Base-by-base conservation (phyloP, 2,113 vertebrate species). In the Gobio gobio region DNA sequence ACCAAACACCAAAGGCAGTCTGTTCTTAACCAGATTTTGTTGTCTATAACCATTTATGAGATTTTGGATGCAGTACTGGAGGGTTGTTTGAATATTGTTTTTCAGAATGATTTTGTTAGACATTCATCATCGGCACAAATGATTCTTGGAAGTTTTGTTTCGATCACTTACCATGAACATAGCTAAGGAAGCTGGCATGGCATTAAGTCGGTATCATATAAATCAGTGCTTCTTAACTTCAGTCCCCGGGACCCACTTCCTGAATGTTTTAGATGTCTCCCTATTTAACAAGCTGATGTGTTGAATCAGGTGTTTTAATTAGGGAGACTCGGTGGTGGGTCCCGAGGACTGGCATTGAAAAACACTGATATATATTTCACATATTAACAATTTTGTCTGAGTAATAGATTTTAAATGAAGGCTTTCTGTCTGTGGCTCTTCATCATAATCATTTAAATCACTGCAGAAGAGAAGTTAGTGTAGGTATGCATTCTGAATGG, bases 1-100 rank as follows among this genome's bases (percentile, higher is more conserved):
- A 84, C 78, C 74, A 85, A 87, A 85, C 74, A 79, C 77, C 78
- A 75, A 89, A 85, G 83, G 80, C 83, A 85, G 49, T 81, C 51
- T 86, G 77, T 79, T 86, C 18, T 24, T 54, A 84, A 84, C 51
- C 72, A 82, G 72, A 72, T 63, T 66, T 76, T 40, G 51, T 68
- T 47, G 49, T 86, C 81, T 84, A 86, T 83, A 76, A 82, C 78
- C 20, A 26, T 86, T 88, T 84, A 86, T 72, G 74, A 68, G 40
- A 29, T 83, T 76, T 88, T 58, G 45, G 47, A 83, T 83, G 70
- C 72, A 49, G 63, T 83, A 82, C 43, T 12, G 51, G 61, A 45
- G 51, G 47, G 51, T 33, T 82, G 51, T 18, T 84, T 78, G 51
- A 24, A 49, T 24, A 36, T 2, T 24, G 26, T 33, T 76, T 59